These are phyloP conservation scores for Alitta virens DNA, from an alignment of 2,888 invertebrate species.

Conservation along the genomic window DNA sequence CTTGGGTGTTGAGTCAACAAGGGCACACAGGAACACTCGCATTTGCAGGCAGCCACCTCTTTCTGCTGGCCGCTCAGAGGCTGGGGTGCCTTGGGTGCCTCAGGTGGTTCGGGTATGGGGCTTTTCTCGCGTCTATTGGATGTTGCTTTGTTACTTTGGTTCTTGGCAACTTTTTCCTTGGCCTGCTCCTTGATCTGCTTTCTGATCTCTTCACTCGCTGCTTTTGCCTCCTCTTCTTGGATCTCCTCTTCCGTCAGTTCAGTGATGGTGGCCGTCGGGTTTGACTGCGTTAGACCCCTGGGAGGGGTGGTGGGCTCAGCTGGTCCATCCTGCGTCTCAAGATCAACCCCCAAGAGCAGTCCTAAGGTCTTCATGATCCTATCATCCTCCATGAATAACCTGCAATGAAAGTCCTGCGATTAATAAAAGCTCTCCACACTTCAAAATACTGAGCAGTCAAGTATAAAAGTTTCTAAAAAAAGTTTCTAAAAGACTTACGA, in stretches of 20 bases:
- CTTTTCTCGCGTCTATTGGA: not conserved
- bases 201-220: not conserved
- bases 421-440: conserved; percentile 1
- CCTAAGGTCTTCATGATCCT: conserved; percentile 69
- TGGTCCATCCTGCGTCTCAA: too few relatives aligned
- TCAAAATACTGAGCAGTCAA: conserved; percentile 33
- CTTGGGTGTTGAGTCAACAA: too few relatives aligned
- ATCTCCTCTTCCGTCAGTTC: conserved; percentile 6
- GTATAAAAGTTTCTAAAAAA: conserved; percentile 14
- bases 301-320: too few relatives aligned
- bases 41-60: too few relatives aligned
- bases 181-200: not conserved
- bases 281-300: too few relatives aligned
- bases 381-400: conserved; percentile 65
- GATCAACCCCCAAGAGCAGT: conserved; percentile 68
- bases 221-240: not conserved
- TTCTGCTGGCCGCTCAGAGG: too few relatives aligned
- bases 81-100: not conserved
- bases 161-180: not conserved
- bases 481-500: conserved; percentile 33
- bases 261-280: not conserved
- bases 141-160: too few relatives aligned
- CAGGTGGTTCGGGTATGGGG: not conserved
- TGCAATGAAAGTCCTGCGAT: conserved; percentile 26
- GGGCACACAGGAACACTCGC: too few relatives aligned